Evolutionary conservation across 2,113 vertebrate genomes (phyloP), one percentile per base, ranked within the genome.

Genomic region (Leuciscus idus): DNA sequence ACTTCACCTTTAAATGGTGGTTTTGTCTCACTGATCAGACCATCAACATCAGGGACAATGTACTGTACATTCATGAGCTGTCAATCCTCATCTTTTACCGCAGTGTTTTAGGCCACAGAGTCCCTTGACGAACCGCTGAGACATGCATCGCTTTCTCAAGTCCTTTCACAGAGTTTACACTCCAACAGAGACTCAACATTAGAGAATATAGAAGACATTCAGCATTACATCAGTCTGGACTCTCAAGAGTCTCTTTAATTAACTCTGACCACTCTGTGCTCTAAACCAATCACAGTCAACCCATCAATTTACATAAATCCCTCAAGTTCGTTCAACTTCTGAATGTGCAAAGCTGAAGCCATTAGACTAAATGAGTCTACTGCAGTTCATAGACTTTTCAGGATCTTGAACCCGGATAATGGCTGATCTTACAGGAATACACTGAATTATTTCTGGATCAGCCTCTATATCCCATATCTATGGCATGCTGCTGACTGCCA

Each of bases 221-320:
- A 66, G 13, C 62, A 66, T 33, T 33, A 66, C 62, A 66, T 13
- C 13, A 2, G 15, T 68, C 28, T 68, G 64, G 66, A 70, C 8
- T 21, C 33, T 70, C 17, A 21, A 70, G 33, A 23, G 68, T 72
- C 33, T 19, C 10, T 33, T 70, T 33, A 70, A 33, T 70, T 70
- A 70, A 36, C 17, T 70, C 66, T 70, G 17, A 36, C 66, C 17
- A 3, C 66, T 68, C 66, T 36, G 30, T 36, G 66, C 6, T 68
- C 66, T 36, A 21, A 68, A 68, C 46, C 43, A 75, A 75, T 75
- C 43, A 75, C 23, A 76, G 46, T 52, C 73, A 76, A 76, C 68
- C 33, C 1, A 72, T 39, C 33, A 72, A 72, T 72, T 36, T 39
- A 7, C 74, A 76, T 76, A 30, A 76, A 76, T 76, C 74, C 48